These are phyloP conservation scores for Danionella cerebrum DNA, from an alignment of 2,113 vertebrate species.

Conservation along the genomic window DNA sequence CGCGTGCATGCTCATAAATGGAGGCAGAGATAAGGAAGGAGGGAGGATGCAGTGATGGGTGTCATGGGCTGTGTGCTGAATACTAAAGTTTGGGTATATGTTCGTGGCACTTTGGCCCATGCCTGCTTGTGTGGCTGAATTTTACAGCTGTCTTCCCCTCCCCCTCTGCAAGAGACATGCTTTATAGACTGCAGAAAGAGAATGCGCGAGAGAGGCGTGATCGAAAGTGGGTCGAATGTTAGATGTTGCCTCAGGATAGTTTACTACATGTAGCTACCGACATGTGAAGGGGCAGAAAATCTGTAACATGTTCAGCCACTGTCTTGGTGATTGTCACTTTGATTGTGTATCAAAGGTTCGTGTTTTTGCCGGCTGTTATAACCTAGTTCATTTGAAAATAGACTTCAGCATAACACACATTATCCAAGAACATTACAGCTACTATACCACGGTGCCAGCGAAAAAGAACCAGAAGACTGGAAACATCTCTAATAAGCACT, in stretches of 20 bases:
- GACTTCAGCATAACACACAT: not conserved
- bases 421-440: not conserved
- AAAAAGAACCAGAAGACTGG: not conserved
- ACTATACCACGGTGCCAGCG: not conserved
- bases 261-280: not conserved
- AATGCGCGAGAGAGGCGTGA: not conserved
- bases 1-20: slow-evolving; percentile 26
- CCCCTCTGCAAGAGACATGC: slow-evolving; percentile 8
- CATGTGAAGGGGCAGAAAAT: not conserved
- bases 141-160: slow-evolving; percentile 21
- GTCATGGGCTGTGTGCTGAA: slow-evolving; percentile 18
- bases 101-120: not conserved
- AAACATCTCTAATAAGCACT: not conserved
- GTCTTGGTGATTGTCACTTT: not conserved
- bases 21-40: not conserved
- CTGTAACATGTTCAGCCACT: not conserved
- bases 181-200: slow-evolving; percentile 26
- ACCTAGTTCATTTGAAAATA: slow-evolving; percentile 14
- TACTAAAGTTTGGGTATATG: slow-evolving; percentile 31
- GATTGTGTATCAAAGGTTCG: not conserved
- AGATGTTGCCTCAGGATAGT: not conserved
- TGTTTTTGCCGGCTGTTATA: slow-evolving; percentile 3
- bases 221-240: slow-evolving; percentile 2
- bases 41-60: not conserved
- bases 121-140: not conserved